phyloP scores from a whole-genome alignment of 2,797 vertebrate species.

The Chloroceryle amazona region DNA sequence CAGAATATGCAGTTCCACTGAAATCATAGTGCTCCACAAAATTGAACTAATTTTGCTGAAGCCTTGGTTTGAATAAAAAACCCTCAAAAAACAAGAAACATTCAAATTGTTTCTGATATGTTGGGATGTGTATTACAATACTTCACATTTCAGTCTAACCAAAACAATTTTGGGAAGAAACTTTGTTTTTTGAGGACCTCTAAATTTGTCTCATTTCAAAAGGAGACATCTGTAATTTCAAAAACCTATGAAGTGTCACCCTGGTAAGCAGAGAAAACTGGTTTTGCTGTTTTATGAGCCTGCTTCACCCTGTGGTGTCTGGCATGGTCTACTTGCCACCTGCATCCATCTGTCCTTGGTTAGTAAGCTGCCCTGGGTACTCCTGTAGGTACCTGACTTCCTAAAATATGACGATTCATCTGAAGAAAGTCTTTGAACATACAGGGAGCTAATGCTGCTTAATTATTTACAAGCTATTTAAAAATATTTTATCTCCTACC shows the following conservation, averaged over 20 bases:
- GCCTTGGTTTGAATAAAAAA: not conserved
- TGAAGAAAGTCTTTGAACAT: not conserved
- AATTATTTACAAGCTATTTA: not conserved
- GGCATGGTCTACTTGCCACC: conserved; percentile 27
- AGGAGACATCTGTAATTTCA: not conserved
- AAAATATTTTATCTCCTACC: not conserved
- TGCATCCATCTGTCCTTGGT: conserved; percentile 51
- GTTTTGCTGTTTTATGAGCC: not conserved
- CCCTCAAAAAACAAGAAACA: rapidly evolving
- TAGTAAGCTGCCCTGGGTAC: not conserved
- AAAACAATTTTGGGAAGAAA: not conserved
- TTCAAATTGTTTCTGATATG: not conserved
- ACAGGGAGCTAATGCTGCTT: not conserved
- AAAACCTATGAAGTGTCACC: not conserved
- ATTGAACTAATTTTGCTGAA: not conserved
- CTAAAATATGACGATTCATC: not conserved
- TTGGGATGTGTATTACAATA: not conserved
- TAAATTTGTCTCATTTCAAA: not conserved
- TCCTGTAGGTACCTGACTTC: not conserved
- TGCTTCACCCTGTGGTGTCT: not conserved
- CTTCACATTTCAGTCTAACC: not conserved
- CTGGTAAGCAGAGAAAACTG: not conserved
- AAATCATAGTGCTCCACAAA: not conserved
- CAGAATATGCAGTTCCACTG: not conserved
- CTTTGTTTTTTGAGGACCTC: not conserved